Base-by-base conservation (phyloP, 2,113 vertebrate genomes). In the Pygoscelis adeliae region DNA sequence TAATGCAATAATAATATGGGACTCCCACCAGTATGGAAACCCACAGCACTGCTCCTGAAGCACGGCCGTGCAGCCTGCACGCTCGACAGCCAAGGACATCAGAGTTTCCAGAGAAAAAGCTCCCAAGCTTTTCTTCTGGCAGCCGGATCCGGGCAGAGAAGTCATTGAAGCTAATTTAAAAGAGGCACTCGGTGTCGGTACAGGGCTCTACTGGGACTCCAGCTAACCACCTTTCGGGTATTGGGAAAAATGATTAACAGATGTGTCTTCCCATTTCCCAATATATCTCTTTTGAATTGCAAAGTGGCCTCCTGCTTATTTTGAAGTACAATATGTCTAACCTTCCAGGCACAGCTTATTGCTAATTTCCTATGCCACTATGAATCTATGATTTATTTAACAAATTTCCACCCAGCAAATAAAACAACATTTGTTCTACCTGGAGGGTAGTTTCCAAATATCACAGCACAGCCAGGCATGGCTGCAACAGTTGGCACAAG, bases 381-480 rank as follows among this genome's bases (percentile, higher is more conserved):
- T 56, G 94, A 92, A 95, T 32, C 96, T 89, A 93, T 97, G 97
- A 98, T 98, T 98, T 98, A 98, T 98, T 97, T 98, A 97, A 97
- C 36, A 59, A 97, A 97, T 95, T 96, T 92, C 78, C 91, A 97
- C 88, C 82, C 94, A 93, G 91, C 92, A 96, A 97, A 98, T 98
- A 96, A 98, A 97, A 86, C 92, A 96, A 93, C 97, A 97, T 98
- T 98, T 97, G 97, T 96, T 98, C 91, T 97, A 97, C 97, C 97
- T 97, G 94, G 95, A 97, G 97, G 95, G 95, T 53, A 71, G 52
- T 97, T 97, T 15, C 46, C 89, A 72, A 91, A 46, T 69, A 92
- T 65, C 94, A 79, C 84, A 90, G 93, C 93, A 87, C 58, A 91
- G 97, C 91, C 94, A 90, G 94, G 50, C 88, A 34, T 6, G 52